A percentile compares a stretch with the other conserved stretches of the same genome.
phyloP scores from a whole-genome alignment of 2,888 invertebrate genomes.

The Oligia latruncula region DNA sequence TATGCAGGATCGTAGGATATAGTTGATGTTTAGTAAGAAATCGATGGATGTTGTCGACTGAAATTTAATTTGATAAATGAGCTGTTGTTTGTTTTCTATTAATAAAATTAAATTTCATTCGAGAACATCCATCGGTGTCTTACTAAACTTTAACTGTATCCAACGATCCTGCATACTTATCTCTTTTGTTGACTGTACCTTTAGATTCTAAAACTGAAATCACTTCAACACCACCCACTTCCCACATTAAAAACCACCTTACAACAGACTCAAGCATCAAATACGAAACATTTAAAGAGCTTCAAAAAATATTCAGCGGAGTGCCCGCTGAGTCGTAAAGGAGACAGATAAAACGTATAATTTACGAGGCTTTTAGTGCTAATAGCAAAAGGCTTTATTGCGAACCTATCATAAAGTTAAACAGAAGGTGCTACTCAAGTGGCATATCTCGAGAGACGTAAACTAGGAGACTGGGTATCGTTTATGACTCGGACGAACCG shows the following conservation, averaged over 20 bases:
- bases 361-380: slow-evolving; percentile 82
- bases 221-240: neutral
- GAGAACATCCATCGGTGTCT: no score
- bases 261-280: slow-evolving; percentile 27
- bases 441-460: slow-evolving; percentile 68
- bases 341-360: slow-evolving; percentile 79
- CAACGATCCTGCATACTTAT: no score
- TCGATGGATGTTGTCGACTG: no score
- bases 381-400: slow-evolving; percentile 80
- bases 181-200: no score
- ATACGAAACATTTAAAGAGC: slow-evolving; percentile 57
- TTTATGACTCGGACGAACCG: slow-evolving; percentile 45
- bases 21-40: no score
- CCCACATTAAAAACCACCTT: slow-evolving; percentile 16
- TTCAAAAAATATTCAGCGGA: slow-evolving; percentile 69
- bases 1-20: no score
- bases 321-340: slow-evolving; percentile 64
- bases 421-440: slow-evolving; percentile 71
- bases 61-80: no score
- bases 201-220: neutral
- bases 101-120: no score
- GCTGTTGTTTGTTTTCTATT: no score
- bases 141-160: no score
- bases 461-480: slow-evolving; percentile 39
- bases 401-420: slow-evolving; percentile 76